These are phyloP conservation scores for Dicyrtoma fusca DNA, from an alignment of 2,888 invertebrate species.

Conservation along the genomic window DNA sequence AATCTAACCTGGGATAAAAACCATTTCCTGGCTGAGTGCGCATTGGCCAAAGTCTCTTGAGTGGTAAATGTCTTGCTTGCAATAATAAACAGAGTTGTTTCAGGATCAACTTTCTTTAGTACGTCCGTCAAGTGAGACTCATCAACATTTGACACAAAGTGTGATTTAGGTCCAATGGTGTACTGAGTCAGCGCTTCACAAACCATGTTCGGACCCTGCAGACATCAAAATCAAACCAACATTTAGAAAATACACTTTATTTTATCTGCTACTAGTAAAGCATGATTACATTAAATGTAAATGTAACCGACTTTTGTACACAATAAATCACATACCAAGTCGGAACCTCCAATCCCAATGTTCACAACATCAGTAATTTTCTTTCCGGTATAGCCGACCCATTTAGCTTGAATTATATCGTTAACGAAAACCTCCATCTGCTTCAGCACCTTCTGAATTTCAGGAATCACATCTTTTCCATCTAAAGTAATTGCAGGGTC, in stretches of 20 bases:
- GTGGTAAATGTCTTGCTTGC: conserved; percentile 99
- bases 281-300: too few relatives aligned
- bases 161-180: conserved; percentile 80
- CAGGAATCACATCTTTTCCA: conserved; percentile 88
- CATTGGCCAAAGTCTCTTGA: conserved; percentile 99
- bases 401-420: conserved; percentile 65
- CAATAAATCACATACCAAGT: conserved; percentile 68
- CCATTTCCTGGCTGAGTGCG: conserved; percentile 96
- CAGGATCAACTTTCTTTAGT: conserved; percentile 83
- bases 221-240: conserved; percentile 29
- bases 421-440: conserved; percentile 95
- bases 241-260: neutral
- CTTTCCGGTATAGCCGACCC: conserved; percentile 84
- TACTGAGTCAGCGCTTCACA: conserved; percentile 95
- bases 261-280: too few relatives aligned
- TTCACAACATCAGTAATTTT: conserved; percentile 96
- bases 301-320: too few relatives aligned
- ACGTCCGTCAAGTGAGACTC: conserved; percentile 97
- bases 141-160: conserved; percentile 99
- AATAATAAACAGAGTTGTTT: conserved; percentile 95
- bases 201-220: conserved; percentile 94
- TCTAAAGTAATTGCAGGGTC: conserved; percentile 79
- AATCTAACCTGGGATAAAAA: conserved; percentile 80
- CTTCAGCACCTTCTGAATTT: conserved; percentile 83
- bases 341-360: conserved; percentile 99